Conservation (phyloP, 2,113 vertebrate species). For the Corythornis cristatus region DNA sequence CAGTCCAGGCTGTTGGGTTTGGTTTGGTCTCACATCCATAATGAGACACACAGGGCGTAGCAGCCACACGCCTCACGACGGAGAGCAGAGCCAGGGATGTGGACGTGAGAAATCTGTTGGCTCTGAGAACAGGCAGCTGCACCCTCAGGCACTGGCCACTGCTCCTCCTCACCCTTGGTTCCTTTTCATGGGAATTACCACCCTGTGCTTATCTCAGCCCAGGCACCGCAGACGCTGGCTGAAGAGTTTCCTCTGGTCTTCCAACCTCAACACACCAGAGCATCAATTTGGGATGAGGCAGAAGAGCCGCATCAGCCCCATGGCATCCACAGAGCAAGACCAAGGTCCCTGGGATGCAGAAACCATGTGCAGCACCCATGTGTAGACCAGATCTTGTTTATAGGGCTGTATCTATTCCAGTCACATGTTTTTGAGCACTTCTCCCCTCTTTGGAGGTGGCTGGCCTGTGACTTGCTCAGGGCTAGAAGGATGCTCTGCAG, state of each 20-base stretch:
- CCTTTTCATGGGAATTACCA: background rate
- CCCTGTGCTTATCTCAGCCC: background rate
- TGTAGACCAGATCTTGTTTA: background rate
- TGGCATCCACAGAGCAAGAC: rapidly evolving
- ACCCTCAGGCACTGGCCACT: rapidly evolving
- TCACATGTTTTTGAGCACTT: background rate
- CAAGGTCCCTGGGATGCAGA: background rate
- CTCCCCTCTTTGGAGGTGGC: background rate
- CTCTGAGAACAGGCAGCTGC: background rate
- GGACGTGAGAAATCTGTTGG: rapidly evolving
- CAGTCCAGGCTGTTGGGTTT: background rate
- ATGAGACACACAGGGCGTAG: rapidly evolving
- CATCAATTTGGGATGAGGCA: background rate
- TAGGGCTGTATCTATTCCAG: no score
- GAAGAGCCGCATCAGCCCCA: background rate
- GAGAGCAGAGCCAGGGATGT: background rate
- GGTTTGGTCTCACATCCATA: background rate
- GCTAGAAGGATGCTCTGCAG: background rate
- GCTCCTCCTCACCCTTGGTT: background rate
- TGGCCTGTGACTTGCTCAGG: background rate
- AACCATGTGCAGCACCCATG: rapidly evolving
- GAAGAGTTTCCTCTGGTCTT: background rate
- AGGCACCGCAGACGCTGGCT: background rate
- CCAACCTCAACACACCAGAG: background rate
- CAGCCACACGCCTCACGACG: rapidly evolving